Percentiles rank a stretch among this genome's conserved stretches.
Evolutionary conservation across 1,140 invertebrate genomes (phyloP).

Genomic region (Drosophila novamexicana): DNA sequence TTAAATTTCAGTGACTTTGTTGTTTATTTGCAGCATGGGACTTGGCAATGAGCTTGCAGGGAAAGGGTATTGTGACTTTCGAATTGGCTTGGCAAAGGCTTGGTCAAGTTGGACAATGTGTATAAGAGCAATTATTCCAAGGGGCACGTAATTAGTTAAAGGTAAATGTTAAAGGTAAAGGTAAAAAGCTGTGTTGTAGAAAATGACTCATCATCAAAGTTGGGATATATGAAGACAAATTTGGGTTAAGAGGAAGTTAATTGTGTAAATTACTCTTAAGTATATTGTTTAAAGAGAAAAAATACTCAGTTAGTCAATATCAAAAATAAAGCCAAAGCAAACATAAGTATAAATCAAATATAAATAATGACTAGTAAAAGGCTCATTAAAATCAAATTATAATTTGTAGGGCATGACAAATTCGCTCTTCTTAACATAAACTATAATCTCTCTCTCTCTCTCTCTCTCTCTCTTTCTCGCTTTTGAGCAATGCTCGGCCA

Average conservation of each 20-base stretch:
- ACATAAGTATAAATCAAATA: no score
- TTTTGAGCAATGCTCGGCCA: neutral
- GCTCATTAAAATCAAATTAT: neutral
- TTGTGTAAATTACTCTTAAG: neutral
- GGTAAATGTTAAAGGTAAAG: neutral
- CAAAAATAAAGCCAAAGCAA: no score
- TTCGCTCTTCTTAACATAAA: conserved; percentile 9
- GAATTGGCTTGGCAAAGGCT: conserved; percentile 31
- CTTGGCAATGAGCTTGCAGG: conserved; percentile 31
- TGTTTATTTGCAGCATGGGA: conserved; percentile 69
- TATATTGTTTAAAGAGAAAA: neutral
- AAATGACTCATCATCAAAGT: neutral
- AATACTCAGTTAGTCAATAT: no score
- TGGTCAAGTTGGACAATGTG: conserved; percentile 1
- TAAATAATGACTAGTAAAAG: neutral
- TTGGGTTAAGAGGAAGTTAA: neutral
- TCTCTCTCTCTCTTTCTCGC: conserved; percentile 17
- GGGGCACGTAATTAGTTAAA: neutral
- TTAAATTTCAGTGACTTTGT: conserved; percentile 83
- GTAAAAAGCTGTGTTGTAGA: neutral
- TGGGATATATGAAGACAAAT: neutral
- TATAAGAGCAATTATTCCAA: neutral
- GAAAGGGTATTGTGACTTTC: conserved; percentile 58
- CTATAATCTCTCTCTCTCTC: conserved; percentile 8
- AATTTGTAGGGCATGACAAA: conserved; percentile 24